A percentile compares a stretch with the other conserved stretches of the same genome.
Evolutionary conservation across 1,140 invertebrate genomes (phyloP).

Genomic region (Drosophila eugracilis): DNA sequence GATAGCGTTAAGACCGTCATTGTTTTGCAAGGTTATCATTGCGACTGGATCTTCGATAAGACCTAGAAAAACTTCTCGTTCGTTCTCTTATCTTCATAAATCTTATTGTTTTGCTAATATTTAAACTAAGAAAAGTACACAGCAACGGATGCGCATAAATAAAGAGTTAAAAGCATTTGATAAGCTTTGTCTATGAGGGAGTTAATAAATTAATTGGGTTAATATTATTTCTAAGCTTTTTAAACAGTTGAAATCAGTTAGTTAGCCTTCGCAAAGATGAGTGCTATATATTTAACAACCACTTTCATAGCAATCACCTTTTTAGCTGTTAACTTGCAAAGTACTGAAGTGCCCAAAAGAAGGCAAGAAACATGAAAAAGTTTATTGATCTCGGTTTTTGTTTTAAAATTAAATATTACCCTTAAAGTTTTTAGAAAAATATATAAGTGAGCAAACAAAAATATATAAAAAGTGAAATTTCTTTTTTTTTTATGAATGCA

Average conservation of each 20-base stretch:
- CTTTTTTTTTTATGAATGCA: too few relatives aligned
- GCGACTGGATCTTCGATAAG: constrained; percentile 36
- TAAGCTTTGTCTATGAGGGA: constrained; percentile 9
- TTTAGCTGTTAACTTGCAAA: background rate
- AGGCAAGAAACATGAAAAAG: background rate
- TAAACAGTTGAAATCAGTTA: background rate
- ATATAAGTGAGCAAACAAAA: too few relatives aligned
- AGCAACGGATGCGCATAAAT: constrained; percentile 48
- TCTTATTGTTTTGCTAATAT: constrained; percentile 30
- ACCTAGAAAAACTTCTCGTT: constrained; percentile 14
- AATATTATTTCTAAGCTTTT: background rate
- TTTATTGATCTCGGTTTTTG: background rate
- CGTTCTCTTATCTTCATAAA: constrained; percentile 43
- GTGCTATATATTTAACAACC: background rate
- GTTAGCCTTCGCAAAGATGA: background rate
- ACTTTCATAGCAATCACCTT: background rate
- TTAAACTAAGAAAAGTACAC: constrained; percentile 29
- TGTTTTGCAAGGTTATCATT: constrained; percentile 39
- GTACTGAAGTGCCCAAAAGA: constrained; percentile 1
- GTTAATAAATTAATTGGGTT: constrained; percentile 18
- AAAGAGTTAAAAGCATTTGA: constrained; percentile 1
- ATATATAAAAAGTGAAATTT: too few relatives aligned
- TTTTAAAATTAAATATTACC: too few relatives aligned
- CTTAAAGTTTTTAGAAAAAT: too few relatives aligned
- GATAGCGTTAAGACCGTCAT: constrained; percentile 5